These are phyloP conservation scores for Drosophila chauvacae DNA, from an alignment of 1,140 invertebrate species.

Conservation along the genomic window DNA sequence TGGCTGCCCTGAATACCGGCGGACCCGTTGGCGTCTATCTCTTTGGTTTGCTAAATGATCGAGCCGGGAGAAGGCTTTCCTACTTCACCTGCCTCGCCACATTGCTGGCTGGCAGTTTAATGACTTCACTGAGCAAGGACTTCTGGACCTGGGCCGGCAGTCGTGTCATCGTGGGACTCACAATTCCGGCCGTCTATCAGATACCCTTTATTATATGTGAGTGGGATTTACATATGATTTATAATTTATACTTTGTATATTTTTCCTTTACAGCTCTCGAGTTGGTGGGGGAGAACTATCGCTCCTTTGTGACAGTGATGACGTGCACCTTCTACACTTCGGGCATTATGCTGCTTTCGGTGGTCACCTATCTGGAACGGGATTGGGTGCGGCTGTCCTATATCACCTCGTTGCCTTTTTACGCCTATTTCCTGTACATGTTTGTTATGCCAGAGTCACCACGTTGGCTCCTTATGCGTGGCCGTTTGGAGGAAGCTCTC, in stretches of 20 bases:
- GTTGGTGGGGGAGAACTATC: slow-evolving; percentile 94
- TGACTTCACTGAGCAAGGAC: slow-evolving; percentile 90
- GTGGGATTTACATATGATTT: slow-evolving; percentile 19
- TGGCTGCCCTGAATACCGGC: slow-evolving; percentile 92
- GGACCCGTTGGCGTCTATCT: slow-evolving; percentile 94
- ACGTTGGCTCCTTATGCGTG: slow-evolving; percentile 92
- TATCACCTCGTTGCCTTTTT: slow-evolving; percentile 92
- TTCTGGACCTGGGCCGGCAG: slow-evolving; percentile 93
- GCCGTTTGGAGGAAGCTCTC: slow-evolving; percentile 91
- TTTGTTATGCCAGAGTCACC: slow-evolving; percentile 94
- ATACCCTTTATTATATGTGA: slow-evolving; percentile 97
- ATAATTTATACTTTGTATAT: background rate
- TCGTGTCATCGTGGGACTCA: slow-evolving; percentile 92
- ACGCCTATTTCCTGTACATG: slow-evolving; percentile 93
- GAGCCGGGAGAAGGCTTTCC: slow-evolving; percentile 91
- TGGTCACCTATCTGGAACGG: slow-evolving; percentile 92
- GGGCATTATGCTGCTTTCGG: slow-evolving; percentile 92
- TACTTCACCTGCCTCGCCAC: slow-evolving; percentile 93
- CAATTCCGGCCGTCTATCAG: slow-evolving; percentile 96
- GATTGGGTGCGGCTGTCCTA: slow-evolving; percentile 92
- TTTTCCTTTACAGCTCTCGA: slow-evolving; percentile 90
- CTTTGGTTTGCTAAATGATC: slow-evolving; percentile 93
- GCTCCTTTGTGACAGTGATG: slow-evolving; percentile 95
- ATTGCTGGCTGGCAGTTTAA: slow-evolving; percentile 90
- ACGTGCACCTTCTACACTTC: slow-evolving; percentile 95